These are phyloP conservation scores for Megaleporinus macrocephalus DNA, from an alignment of 2,113 vertebrate species.

Conservation along the genomic window DNA sequence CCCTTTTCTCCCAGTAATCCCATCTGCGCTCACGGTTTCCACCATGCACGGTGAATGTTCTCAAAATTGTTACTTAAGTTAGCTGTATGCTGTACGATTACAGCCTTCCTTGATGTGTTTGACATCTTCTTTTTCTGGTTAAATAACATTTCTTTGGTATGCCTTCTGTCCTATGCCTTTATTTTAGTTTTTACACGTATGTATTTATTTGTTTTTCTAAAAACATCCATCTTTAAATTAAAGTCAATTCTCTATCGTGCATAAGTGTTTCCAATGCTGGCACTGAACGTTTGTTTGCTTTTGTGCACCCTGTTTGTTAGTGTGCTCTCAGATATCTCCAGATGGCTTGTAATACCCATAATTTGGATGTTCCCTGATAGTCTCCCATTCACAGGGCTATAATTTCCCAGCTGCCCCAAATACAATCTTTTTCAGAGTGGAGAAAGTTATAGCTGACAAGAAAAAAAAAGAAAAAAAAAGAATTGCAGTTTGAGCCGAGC, in stretches of 20 bases:
- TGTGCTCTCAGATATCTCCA: slow-evolving; percentile 14
- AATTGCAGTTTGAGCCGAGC: background rate
- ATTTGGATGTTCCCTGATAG: slow-evolving; percentile 35
- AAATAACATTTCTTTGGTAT: background rate
- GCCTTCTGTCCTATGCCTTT: background rate
- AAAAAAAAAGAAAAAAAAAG: too few relatives aligned
- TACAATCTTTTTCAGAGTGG: background rate
- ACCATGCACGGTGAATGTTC: too few relatives aligned
- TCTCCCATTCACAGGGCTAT: background rate
- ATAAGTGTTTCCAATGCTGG: background rate
- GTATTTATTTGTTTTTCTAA: too few relatives aligned
- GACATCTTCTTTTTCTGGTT: background rate
- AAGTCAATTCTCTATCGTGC: background rate
- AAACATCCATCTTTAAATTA: background rate
- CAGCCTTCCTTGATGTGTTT: background rate
- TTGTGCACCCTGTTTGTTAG: background rate
- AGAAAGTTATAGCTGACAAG: background rate
- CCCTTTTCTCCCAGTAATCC: background rate
- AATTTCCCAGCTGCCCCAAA: slow-evolving; percentile 40
- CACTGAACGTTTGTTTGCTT: slow-evolving; percentile 19
- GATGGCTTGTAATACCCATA: slow-evolving; percentile 21
- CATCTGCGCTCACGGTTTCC: background rate
- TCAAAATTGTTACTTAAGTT: background rate
- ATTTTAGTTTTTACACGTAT: background rate
- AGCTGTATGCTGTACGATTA: background rate